These are phyloP conservation scores for Drosophila oshimai DNA, from an alignment of 1,140 invertebrate genomes.

Conservation along the genomic window DNA sequence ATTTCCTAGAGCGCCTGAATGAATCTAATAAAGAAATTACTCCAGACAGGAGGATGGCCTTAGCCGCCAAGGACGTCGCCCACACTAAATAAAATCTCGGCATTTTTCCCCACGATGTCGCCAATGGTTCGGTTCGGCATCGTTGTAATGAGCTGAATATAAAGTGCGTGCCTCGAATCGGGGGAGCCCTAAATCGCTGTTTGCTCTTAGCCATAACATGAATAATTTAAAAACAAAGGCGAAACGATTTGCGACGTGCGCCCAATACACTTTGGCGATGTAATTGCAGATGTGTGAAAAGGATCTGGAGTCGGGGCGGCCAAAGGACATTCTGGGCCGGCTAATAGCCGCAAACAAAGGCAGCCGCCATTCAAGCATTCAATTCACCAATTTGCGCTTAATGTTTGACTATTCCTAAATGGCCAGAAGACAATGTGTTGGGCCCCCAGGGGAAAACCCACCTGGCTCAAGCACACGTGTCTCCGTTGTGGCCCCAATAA, in stretches of 20 bases:
- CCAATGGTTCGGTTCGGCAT: conserved; percentile 58
- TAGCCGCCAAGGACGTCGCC: conserved; percentile 39
- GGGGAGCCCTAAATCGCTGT: conserved; percentile 49
- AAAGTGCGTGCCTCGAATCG: conserved; percentile 56
- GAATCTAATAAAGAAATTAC: conserved; percentile 81
- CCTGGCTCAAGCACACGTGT: conserved; percentile 37
- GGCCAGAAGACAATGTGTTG: conserved; percentile 11
- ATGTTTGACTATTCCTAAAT: conserved; percentile 44
- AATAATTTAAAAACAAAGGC: conserved; percentile 63
- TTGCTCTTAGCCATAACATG: conserved; percentile 64
- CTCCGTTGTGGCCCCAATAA: conserved; percentile 29
- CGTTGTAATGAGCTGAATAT: conserved; percentile 76
- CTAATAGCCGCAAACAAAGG: conserved; percentile 28
- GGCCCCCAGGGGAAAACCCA: not conserved
- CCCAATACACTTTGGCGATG: conserved; percentile 41
- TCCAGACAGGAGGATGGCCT: conserved; percentile 45
- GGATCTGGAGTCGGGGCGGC: not conserved
- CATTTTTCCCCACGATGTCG: conserved; percentile 41
- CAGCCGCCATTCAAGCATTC: conserved; percentile 27
- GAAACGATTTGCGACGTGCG: conserved; percentile 39
- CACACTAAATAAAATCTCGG: conserved; percentile 45
- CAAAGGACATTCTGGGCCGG: conserved; percentile 10
- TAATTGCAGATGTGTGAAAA: conserved; percentile 49
- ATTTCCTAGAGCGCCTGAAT: conserved; percentile 45
- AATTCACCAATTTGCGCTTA: conserved; percentile 42